These are phyloP conservation scores for Synanthedon formicaeformis DNA, from an alignment of 2,888 invertebrate genomes.

Conservation along the genomic window DNA sequence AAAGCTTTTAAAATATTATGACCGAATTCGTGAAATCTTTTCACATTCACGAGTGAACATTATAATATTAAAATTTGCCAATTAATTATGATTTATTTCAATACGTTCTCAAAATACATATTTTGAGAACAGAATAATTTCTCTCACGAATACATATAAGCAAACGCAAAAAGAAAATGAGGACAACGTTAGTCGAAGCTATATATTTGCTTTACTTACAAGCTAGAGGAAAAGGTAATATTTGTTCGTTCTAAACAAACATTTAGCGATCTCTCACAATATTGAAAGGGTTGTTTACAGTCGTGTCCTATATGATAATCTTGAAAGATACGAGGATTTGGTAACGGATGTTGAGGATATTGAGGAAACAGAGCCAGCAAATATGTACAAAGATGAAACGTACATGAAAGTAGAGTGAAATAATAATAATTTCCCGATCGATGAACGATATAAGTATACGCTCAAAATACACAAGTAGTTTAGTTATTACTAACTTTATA, in stretches of 20 bases:
- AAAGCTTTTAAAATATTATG: background rate
- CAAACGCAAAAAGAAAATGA: no score
- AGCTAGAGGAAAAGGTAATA: conserved; percentile 10
- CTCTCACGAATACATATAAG: no score
- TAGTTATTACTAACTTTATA: no score
- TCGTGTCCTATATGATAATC: conserved; percentile 28
- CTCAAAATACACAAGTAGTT: no score
- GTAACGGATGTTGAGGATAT: conserved; percentile 8
- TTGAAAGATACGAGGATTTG: conserved; percentile 6
- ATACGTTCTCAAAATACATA: no score
- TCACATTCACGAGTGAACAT: no score
- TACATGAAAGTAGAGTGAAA: background rate
- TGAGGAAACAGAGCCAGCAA: conserved; percentile 1
- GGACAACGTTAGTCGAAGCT: conserved; percentile 2
- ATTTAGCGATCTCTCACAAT: conserved; percentile 32
- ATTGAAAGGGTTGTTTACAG: conserved; percentile 24
- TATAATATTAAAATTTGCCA: no score
- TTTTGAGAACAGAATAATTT: no score
- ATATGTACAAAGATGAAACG: conserved; percentile 2
- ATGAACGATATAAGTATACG: no score
- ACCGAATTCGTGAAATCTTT: no score
- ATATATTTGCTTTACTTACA: conserved; percentile 9
- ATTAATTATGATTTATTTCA: no score
- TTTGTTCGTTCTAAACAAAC: conserved; percentile 26
- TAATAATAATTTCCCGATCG: no score